Percentiles rank a stretch among this genome's conserved stretches.
Evolutionary conservation across 2,797 vertebrate species (phyloP).

Genomic region (Sphaeramia orbicularis): DNA sequence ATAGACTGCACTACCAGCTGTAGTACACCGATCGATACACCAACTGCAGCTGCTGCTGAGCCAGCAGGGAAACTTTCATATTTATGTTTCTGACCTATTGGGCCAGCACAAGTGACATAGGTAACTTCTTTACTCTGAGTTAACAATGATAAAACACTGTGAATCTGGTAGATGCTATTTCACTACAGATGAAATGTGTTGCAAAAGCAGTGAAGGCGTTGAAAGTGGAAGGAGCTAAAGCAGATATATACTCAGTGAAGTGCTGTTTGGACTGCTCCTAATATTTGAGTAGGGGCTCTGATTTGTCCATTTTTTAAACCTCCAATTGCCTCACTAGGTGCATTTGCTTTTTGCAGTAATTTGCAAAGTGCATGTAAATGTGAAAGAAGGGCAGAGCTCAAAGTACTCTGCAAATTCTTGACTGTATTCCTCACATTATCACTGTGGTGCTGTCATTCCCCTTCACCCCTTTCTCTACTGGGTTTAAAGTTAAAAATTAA

Average conservation of each 20-base stretch:
- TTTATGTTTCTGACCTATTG: conserved; percentile 76
- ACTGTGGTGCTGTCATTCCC: conserved; percentile 4
- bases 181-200: background rate
- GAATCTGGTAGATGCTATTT: conserved; percentile 25
- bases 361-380: conserved; percentile 5
- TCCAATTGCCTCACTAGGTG: conserved; percentile 6
- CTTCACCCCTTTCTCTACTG: background rate
- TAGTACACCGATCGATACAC: conserved; percentile 66
- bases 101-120: conserved; percentile 43
- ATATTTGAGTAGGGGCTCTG: too few species aligned
- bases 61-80: conserved; percentile 72
- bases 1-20: conserved; percentile 48
- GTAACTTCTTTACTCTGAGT: conserved; percentile 44
- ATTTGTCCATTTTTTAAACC: conserved; percentile 1
- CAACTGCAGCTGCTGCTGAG: conserved; percentile 57
- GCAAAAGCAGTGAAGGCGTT: conserved; percentile 4
- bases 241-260: background rate
- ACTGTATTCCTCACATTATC: conserved; percentile 30
- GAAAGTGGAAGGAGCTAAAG: background rate
- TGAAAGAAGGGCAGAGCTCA: conserved; percentile 17
- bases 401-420: conserved; percentile 2
- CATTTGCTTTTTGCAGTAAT: conserved; percentile 4
- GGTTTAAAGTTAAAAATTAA: too few species aligned
- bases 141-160: conserved; percentile 42
- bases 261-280: background rate